These are phyloP conservation scores for Anguilla japonica DNA, from an alignment of 2,113 vertebrate genomes.

Conservation along the genomic window DNA sequence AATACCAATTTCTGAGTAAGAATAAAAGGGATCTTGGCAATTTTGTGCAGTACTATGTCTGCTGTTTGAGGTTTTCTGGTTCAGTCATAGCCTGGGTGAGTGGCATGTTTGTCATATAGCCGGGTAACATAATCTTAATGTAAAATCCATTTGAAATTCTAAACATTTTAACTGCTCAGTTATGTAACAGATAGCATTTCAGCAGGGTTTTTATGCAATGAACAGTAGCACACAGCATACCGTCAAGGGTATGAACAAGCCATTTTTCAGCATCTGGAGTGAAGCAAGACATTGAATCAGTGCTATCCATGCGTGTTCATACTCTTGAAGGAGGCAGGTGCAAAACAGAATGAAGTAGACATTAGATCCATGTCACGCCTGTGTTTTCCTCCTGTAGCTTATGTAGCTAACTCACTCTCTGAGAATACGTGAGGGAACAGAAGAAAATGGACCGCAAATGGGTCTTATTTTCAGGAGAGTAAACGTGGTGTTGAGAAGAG, in stretches of 20 bases:
- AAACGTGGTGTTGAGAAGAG: no score
- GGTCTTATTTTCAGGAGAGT: background rate
- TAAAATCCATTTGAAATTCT: conserved; percentile 9
- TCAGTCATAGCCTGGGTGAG: background rate
- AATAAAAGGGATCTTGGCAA: background rate
- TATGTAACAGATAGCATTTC: conserved; percentile 1
- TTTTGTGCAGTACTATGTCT: background rate
- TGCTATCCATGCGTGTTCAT: conserved; percentile 18
- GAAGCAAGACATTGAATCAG: conserved; percentile 17
- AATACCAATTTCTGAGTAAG: no score
- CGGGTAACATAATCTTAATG: background rate
- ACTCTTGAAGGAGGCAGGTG: background rate
- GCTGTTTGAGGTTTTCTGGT: background rate
- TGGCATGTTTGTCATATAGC: background rate
- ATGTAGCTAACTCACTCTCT: background rate
- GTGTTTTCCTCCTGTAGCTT: background rate
- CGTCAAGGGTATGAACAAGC: background rate
- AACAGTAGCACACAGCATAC: conserved; percentile 10
- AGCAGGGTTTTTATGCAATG: conserved; percentile 17
- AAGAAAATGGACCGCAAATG: background rate
- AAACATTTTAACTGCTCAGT: background rate
- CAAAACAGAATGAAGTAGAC: background rate
- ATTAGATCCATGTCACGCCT: background rate
- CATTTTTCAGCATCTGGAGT: background rate
- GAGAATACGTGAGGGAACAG: background rate